phyloP scores from a whole-genome alignment of 2,888 invertebrate species.

The Girardia tigrina region DNA sequence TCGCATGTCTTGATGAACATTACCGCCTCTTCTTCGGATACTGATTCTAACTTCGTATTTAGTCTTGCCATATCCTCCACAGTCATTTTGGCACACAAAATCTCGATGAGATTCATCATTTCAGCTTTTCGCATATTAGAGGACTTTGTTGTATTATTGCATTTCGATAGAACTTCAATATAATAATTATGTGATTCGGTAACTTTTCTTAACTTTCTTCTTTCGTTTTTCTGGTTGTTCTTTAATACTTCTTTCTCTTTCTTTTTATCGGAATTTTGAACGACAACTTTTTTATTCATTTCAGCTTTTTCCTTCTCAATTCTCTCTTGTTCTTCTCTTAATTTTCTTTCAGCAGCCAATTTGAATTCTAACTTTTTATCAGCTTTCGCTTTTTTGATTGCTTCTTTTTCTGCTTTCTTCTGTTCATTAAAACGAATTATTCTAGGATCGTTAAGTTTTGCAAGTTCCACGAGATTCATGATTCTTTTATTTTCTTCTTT shows the following conservation, averaged over 20 bases:
- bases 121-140: not conserved
- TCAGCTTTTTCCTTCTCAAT: constrained; percentile 30
- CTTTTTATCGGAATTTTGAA: constrained; percentile 55
- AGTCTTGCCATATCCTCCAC: constrained; percentile 40
- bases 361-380: constrained; percentile 55
- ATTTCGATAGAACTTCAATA: constrained; percentile 60
- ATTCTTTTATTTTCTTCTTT: constrained; percentile 91
- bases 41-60: not conserved
- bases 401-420: constrained; percentile 54
- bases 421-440: constrained; percentile 53
- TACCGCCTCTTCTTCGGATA: constrained; percentile 31
- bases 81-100: constrained; percentile 49
- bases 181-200: constrained; percentile 59
- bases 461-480: constrained; percentile 74
- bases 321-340: not conserved
- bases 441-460: constrained; percentile 81
- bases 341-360: constrained; percentile 33
- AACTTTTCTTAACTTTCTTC: constrained; percentile 55
- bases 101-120: constrained; percentile 60
- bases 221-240: constrained; percentile 70
- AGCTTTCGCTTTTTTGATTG: constrained; percentile 62
- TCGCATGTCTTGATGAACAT: not conserved
- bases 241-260: constrained; percentile 62
- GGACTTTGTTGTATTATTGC: not conserved
- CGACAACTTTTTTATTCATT: constrained; percentile 38